A percentile compares a stretch with the other conserved stretches of the same genome.
Evolutionary conservation across 2,888 invertebrate species (phyloP).

Genomic region (Chrysolina oricalcia): DNA sequence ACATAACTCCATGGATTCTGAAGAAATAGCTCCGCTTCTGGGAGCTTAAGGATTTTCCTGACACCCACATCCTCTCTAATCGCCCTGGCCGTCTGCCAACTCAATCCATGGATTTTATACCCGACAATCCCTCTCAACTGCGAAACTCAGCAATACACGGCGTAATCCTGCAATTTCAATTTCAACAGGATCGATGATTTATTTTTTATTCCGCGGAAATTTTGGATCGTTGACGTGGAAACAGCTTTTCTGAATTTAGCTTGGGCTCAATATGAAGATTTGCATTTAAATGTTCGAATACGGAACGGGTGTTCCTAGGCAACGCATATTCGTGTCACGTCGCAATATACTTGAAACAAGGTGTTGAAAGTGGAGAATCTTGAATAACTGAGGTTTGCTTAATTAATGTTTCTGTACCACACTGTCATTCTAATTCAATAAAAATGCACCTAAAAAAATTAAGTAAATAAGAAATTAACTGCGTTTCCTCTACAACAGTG

Average conservation of each 20-base stretch:
- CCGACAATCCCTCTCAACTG: slow-evolving; percentile 7
- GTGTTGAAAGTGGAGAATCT: no score
- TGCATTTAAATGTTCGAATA: not conserved
- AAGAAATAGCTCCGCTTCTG: not conserved
- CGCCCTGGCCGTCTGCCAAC: slow-evolving; percentile 14
- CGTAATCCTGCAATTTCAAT: slow-evolving; percentile 22
- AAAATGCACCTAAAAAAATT: no score
- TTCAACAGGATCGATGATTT: not conserved
- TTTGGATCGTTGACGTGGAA: slow-evolving; percentile 7
- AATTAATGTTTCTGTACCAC: no score
- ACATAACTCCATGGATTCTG: not conserved
- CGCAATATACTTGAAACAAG: no score
- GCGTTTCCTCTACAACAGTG: no score
- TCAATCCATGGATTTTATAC: not conserved
- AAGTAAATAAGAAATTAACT: no score
- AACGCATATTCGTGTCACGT: not conserved
- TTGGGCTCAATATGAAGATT: slow-evolving; percentile 3
- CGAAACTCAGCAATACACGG: slow-evolving; percentile 12
- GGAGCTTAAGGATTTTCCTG: not conserved
- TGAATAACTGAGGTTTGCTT: no score
- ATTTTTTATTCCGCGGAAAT: slow-evolving; percentile 10
- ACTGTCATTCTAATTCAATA: no score
- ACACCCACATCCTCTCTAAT: slow-evolving; percentile 12
- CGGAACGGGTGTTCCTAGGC: not conserved
- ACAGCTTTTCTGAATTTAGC: slow-evolving; percentile 8